Evolutionary conservation across 2,113 vertebrate genomes (phyloP).

Genomic region (Spheniscus mendiculus): DNA sequence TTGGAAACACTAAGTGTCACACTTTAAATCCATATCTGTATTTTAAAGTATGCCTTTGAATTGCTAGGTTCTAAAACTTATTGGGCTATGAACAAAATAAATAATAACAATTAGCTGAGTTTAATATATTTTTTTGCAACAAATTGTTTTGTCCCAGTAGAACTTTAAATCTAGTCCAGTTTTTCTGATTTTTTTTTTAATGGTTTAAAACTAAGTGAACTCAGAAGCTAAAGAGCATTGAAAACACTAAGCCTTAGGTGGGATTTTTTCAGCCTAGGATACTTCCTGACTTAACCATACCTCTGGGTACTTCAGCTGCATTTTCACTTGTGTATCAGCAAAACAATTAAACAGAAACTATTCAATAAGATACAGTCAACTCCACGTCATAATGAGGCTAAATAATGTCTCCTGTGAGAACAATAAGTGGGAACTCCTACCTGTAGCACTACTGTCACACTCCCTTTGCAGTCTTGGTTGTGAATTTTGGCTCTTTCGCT

Average conservation of each 20-base stretch:
- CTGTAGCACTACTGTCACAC: rapidly evolving
- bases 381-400: background rate
- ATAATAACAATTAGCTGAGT: background rate
- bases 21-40: background rate
- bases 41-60: background rate
- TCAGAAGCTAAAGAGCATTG: background rate
- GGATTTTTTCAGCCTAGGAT: background rate
- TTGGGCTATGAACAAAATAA: background rate
- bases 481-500: background rate
- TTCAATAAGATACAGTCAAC: background rate
- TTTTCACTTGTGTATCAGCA: background rate
- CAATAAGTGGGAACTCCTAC: background rate
- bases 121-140: background rate
- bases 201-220: background rate
- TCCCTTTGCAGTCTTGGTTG: background rate
- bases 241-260: background rate
- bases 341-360: background rate
- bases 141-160: background rate
- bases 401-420: background rate
- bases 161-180: background rate
- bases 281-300: background rate
- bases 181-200: background rate
- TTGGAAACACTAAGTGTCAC: background rate
- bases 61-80: background rate
- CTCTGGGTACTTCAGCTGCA: background rate